These are phyloP conservation scores for Vanessa tameamea DNA, from an alignment of 1,140 invertebrate species.

Conservation along the genomic window DNA sequence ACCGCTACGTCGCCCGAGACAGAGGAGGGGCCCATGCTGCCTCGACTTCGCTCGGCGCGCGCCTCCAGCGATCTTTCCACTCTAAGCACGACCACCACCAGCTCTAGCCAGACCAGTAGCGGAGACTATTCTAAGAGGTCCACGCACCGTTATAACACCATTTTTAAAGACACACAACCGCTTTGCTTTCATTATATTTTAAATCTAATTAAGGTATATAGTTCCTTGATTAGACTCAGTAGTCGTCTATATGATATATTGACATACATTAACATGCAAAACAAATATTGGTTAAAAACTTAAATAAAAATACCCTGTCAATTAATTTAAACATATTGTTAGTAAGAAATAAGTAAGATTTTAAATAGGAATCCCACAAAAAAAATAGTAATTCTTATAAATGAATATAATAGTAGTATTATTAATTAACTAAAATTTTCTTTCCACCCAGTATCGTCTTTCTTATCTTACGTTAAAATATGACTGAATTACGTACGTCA, in stretches of 20 bases:
- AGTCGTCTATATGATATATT: neutral
- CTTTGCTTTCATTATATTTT: neutral
- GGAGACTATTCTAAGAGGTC: conserved; percentile 74
- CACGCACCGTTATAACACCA: conserved; percentile 38
- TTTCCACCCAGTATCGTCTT: neutral
- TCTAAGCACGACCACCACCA: conserved; percentile 74
- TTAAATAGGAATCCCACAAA: no score
- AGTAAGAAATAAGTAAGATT: no score
- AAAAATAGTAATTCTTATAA: no score
- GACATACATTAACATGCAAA: neutral
- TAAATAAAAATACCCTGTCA: no score
- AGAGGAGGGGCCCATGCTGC: conserved; percentile 74
- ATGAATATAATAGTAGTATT: no score
- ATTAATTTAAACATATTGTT: no score
- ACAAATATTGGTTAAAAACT: no score
- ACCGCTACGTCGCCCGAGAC: conserved; percentile 56
- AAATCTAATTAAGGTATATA: neutral
- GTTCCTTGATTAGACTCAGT: neutral
- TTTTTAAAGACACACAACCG: conserved; percentile 24
- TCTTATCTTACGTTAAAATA: conserved; percentile 20
- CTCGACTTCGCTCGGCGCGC: conserved; percentile 81
- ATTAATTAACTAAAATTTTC: neutral
- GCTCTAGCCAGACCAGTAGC: conserved; percentile 73
- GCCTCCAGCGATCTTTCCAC: conserved; percentile 81
- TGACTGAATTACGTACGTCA: conserved; percentile 32